These are phyloP conservation scores for Ceratina japonica DNA, from an alignment of 1,140 invertebrate genomes.

Conservation along the genomic window DNA sequence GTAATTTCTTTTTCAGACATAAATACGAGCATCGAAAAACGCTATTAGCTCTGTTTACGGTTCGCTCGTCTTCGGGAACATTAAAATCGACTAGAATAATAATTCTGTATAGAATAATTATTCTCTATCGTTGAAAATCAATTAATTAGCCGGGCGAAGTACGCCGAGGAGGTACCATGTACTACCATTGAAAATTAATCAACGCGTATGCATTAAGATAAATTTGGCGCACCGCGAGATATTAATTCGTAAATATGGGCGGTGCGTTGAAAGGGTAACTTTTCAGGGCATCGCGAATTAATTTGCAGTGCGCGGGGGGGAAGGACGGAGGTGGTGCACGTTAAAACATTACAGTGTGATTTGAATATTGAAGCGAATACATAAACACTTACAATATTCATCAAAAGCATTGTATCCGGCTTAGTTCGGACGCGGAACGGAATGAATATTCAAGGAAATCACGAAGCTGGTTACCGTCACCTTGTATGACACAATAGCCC, in stretches of 20 bases:
- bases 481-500: slow-evolving; percentile 27
- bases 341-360: neutral
- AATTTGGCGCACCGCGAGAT: neutral
- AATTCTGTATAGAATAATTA: no score
- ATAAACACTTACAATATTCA: slow-evolving; percentile 30
- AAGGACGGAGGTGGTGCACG: neutral
- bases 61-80: no score
- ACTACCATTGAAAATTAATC: neutral
- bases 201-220: neutral
- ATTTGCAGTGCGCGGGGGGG: neutral
- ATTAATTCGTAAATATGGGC: neutral
- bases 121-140: no score
- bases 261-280: neutral
- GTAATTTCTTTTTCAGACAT: no score
- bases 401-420: slow-evolving; percentile 13
- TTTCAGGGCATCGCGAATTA: neutral
- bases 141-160: no score
- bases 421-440: neutral
- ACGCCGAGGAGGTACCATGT: no score
- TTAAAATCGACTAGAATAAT: no score
- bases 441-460: slow-evolving; percentile 53
- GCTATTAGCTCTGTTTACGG: no score
- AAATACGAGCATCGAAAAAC: no score
- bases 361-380: neutral
- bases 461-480: slow-evolving; percentile 44